Percentiles rank a stretch among this genome's conserved stretches.
phyloP scores from a whole-genome alignment of 2,888 invertebrate species.

The Gastrophysa polygoni region DNA sequence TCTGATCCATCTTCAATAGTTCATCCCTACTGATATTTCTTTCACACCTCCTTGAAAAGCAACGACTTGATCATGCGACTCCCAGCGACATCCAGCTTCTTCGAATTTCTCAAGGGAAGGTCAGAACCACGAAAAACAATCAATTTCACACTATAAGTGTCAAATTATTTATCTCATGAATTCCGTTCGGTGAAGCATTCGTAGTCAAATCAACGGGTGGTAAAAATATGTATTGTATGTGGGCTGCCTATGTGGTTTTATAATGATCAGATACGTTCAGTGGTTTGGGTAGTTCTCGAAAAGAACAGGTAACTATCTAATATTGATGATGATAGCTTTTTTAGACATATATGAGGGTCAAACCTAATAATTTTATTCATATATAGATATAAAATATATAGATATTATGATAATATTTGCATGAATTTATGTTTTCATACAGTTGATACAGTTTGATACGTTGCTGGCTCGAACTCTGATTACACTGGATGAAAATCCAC shows the following conservation, averaged over 20 bases:
- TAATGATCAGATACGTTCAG: not conserved
- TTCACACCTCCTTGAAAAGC: too few species aligned
- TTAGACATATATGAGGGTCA: too few species aligned
- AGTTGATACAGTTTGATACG: too few species aligned
- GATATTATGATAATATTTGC: too few species aligned
- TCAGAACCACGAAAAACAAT: conserved; percentile 10
- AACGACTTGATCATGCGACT: not conserved
- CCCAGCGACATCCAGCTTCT: not conserved
- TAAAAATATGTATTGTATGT: not conserved
- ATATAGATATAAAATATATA: too few species aligned
- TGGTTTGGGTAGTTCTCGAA: not conserved
- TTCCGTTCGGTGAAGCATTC: conserved; percentile 14
- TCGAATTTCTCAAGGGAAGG: not conserved
- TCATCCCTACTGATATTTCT: too few species aligned
- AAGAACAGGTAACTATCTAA: not conserved
- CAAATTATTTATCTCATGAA: conserved; percentile 21
- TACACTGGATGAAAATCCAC: too few species aligned
- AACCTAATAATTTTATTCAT: too few species aligned
- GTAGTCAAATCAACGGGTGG: conserved; percentile 18
- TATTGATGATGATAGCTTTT: too few species aligned
- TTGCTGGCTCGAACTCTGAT: too few species aligned
- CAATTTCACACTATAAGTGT: conserved; percentile 26
- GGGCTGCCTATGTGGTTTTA: not conserved
- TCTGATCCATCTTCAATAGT: too few species aligned
- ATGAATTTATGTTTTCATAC: too few species aligned